phyloP scores from a whole-genome alignment of 2,113 vertebrate species.

The Shinisaurus crocodilurus region DNA sequence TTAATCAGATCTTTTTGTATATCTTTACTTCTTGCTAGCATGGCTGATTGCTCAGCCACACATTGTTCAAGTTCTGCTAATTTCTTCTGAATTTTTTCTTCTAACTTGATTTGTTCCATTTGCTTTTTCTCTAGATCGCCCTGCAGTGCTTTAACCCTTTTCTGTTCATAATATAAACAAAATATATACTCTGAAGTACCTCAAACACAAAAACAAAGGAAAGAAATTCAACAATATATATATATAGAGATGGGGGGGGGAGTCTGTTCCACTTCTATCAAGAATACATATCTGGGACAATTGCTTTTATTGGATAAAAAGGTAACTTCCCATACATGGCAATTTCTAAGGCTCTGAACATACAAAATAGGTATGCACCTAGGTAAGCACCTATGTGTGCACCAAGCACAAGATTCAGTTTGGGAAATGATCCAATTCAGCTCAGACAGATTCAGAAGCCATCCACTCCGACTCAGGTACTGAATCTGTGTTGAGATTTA shows the following conservation, averaged over 20 bases:
- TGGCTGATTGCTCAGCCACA: constrained; percentile 63
- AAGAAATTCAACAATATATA: constrained; percentile 11
- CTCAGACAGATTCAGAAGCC: too few species aligned
- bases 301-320: not conserved
- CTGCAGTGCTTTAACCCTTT: constrained; percentile 48
- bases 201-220: constrained; percentile 27
- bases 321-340: not conserved
- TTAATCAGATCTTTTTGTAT: constrained; percentile 35
- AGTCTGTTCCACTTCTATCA: not conserved
- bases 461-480: too few species aligned
- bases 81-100: constrained; percentile 59
- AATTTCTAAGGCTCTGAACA: not conserved
- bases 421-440: too few species aligned
- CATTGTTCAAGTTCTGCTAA: constrained; percentile 53
- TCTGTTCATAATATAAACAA: constrained; percentile 60
- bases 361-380: too few species aligned
- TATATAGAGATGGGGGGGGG: too few species aligned
- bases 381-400: too few species aligned
- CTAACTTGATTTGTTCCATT: constrained; percentile 44
- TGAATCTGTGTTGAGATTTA: too few species aligned
- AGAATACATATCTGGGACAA: not conserved
- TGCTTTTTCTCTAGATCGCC: constrained; percentile 33
- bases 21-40: constrained; percentile 54
- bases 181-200: constrained; percentile 22
- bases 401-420: too few species aligned